phyloP scores from a whole-genome alignment of 2,888 invertebrate species.

The Lithophane socia region DNA sequence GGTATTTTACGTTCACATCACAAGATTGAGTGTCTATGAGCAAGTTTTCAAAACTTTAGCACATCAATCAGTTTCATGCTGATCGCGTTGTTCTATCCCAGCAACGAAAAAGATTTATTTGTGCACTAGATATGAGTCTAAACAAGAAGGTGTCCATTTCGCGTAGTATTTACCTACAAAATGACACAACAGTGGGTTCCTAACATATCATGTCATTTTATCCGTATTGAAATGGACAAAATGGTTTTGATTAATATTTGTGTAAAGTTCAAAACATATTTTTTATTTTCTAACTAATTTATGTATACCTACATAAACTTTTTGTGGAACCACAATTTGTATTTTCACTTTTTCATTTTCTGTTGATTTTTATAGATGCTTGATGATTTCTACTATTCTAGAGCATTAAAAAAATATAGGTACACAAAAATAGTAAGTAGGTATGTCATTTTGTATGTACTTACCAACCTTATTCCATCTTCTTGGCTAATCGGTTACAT shows the following conservation, averaged over 20 bases:
- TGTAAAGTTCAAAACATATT: background rate
- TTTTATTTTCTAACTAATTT: background rate
- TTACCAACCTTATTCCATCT: conserved; percentile 6
- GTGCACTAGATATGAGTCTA: background rate
- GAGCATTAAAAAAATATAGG: background rate
- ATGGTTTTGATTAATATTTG: background rate
- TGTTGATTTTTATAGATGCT: background rate
- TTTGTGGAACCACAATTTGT: background rate
- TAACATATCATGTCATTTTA: background rate
- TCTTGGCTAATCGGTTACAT: conserved; percentile 36
- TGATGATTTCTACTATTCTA: background rate
- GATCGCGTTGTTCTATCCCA: background rate
- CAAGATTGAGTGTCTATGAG: background rate
- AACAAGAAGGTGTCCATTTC: background rate
- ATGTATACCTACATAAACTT: background rate
- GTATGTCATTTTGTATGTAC: background rate
- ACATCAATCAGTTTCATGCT: background rate
- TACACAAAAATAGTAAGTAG: background rate
- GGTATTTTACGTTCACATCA: background rate
- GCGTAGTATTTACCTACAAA: background rate
- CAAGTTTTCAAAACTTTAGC: background rate
- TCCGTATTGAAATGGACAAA: background rate
- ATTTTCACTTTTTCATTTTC: background rate
- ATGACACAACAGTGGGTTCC: background rate
- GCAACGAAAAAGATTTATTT: background rate